phyloP scores from a whole-genome alignment of 2,888 invertebrate species.

The Drosophila pseudotalamancana region DNA sequence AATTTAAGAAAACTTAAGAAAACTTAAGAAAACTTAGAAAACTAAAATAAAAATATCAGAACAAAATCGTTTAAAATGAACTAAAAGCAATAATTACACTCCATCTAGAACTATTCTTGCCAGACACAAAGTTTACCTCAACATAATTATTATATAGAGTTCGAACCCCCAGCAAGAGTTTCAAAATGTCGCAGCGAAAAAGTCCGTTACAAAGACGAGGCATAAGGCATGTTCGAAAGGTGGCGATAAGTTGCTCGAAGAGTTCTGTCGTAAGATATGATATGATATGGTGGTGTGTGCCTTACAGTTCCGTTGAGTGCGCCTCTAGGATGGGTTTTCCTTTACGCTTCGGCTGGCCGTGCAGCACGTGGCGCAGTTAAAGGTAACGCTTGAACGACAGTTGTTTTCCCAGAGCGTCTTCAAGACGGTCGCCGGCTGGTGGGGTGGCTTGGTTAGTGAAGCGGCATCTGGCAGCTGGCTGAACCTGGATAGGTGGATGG shows the following conservation, averaged over 20 bases:
- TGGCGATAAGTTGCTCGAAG: conserved; percentile 25
- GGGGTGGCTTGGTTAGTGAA: conserved; percentile 64
- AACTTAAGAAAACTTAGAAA: too few relatives aligned
- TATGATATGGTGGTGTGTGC: conserved; percentile 53
- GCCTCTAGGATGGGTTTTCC: conserved; percentile 44
- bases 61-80: too few relatives aligned
- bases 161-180: background rate
- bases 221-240: conserved; percentile 15
- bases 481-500: conserved; percentile 3
- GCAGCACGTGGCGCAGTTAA: conserved; percentile 63
- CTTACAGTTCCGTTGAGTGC: conserved; percentile 70
- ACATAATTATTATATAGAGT: background rate
- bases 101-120: too few relatives aligned
- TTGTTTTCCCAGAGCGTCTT: conserved; percentile 77
- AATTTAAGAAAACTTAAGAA: too few relatives aligned
- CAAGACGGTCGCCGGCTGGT: conserved; percentile 59
- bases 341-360: conserved; percentile 65
- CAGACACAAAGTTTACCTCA: too few relatives aligned
- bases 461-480: conserved; percentile 67
- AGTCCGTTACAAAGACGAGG: conserved; percentile 63
- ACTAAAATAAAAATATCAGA: too few relatives aligned
- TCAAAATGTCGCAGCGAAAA: too few relatives aligned
- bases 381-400: conserved; percentile 66
- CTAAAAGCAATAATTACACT: too few relatives aligned
- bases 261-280: conserved; percentile 1